These are phyloP conservation scores for Corythornis cristatus DNA, from an alignment of 2,113 vertebrate genomes.

Conservation along the genomic window DNA sequence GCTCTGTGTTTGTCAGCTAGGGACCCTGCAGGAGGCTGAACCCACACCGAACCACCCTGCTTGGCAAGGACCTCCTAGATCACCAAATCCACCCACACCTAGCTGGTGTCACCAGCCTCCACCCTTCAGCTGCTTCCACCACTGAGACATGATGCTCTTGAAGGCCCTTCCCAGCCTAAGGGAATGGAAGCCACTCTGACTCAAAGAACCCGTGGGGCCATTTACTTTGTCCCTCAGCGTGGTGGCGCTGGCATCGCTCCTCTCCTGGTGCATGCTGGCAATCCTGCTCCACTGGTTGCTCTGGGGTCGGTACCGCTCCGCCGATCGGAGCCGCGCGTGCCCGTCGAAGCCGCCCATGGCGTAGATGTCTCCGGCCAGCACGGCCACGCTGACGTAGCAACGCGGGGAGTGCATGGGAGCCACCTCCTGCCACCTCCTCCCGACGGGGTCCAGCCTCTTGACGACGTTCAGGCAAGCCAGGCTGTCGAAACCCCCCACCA, in stretches of 20 bases:
- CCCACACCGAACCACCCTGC: not conserved
- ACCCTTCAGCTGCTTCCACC: rapidly evolving
- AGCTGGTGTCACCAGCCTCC: rapidly evolving
- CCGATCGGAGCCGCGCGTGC: conserved; percentile 77
- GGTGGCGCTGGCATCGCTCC: conserved; percentile 82
- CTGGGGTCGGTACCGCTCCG: conserved; percentile 78
- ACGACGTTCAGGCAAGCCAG: conserved; percentile 80
- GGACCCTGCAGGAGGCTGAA: not conserved
- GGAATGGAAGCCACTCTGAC: not conserved
- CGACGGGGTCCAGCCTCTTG: conserved; percentile 77
- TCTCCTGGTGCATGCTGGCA: conserved; percentile 79
- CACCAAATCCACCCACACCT: too few species aligned
- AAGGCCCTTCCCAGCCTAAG: not conserved
- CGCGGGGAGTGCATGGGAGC: conserved; percentile 83
- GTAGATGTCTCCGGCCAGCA: conserved; percentile 73
- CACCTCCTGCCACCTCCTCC: conserved; percentile 79
- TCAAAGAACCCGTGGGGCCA: rapidly evolving
- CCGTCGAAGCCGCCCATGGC: conserved; percentile 88
- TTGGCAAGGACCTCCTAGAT: too few species aligned
- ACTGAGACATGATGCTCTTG: not conserved
- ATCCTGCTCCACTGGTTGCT: conserved; percentile 85
- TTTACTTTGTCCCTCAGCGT: conserved; percentile 80
- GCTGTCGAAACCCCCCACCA: conserved; percentile 82
- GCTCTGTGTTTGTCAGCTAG: not conserved
- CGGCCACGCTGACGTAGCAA: conserved; percentile 82